A percentile compares a stretch with the other conserved stretches of the same genome.
These are phyloP conservation scores for Calosoma granatense DNA, from an alignment of 1,140 invertebrate species.

Conservation along the genomic window DNA sequence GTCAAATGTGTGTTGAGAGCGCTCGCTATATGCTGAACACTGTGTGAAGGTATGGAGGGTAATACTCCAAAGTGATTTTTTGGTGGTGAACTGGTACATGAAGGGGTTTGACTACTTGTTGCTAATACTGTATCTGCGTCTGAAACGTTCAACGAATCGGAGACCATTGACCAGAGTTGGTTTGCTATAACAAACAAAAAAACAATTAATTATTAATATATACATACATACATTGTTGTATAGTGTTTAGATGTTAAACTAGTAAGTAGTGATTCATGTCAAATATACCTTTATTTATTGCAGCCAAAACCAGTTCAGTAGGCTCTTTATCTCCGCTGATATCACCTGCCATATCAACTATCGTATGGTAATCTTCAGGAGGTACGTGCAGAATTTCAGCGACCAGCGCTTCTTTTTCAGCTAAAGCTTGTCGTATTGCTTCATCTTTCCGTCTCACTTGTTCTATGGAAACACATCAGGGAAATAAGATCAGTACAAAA, in stretches of 20 bases:
- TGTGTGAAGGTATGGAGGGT: constrained; percentile 42
- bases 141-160: constrained; percentile 38
- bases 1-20: constrained; percentile 46
- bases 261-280: too few species aligned
- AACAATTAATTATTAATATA: constrained; percentile 4
- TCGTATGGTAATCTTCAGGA: constrained; percentile 54
- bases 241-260: too few species aligned
- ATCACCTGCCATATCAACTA: constrained; percentile 51
- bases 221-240: too few species aligned
- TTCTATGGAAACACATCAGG: constrained; percentile 43
- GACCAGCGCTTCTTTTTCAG: constrained; percentile 63
- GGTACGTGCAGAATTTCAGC: constrained; percentile 68
- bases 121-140: constrained; percentile 38
- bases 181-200: constrained; percentile 31
- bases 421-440: constrained; percentile 55
- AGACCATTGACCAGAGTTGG: constrained; percentile 37
- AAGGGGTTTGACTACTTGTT: constrained; percentile 22
- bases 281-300: constrained; percentile 60
- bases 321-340: constrained; percentile 46
- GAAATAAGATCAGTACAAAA: constrained; percentile 16
- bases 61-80: constrained; percentile 23
- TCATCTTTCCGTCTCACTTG: constrained; percentile 61
- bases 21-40: constrained; percentile 40
- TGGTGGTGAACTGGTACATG: constrained; percentile 28
- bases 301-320: constrained; percentile 56